Percentiles rank a stretch among this genome's conserved stretches.
Evolutionary conservation across 2,113 vertebrate species (phyloP).

Genomic region (Sceloporus undulatus): DNA sequence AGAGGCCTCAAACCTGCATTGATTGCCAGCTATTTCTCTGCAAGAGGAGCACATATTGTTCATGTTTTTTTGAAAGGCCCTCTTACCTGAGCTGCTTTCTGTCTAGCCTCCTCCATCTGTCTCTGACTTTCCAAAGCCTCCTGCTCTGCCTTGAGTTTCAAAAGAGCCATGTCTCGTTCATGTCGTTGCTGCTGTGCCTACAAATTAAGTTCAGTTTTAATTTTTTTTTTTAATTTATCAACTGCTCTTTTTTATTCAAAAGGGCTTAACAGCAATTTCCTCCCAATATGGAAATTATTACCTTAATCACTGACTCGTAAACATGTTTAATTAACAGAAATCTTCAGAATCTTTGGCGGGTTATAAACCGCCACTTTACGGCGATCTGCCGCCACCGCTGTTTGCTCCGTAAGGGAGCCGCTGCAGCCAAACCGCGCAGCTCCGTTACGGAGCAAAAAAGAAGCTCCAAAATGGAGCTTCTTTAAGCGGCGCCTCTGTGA

Average conservation of each 20-base stretch:
- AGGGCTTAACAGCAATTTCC: not conserved
- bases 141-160: constrained; percentile 91
- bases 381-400: too few relatives aligned
- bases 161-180: constrained; percentile 88
- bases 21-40: not conserved
- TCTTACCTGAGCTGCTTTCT: constrained; percentile 90
- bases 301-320: not conserved
- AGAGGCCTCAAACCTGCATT: not conserved
- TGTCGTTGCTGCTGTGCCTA: constrained; percentile 93
- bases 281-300: not conserved
- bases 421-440: too few relatives aligned
- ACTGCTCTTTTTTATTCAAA: not conserved
- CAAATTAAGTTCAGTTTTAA: constrained; percentile 27
- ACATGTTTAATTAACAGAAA: not conserved
- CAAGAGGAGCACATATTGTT: not conserved
- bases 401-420: too few relatives aligned
- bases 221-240: constrained; percentile 20
- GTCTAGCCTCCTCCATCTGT: constrained; percentile 88
- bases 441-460: too few relatives aligned
- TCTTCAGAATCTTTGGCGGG: not conserved
- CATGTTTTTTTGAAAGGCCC: constrained; percentile 47
- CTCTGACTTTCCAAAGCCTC: constrained; percentile 90
- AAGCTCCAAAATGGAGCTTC: too few relatives aligned
- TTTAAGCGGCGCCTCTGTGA: too few relatives aligned
- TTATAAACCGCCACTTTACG: too few relatives aligned